Evolutionary conservation across 2,888 invertebrate genomes (phyloP), one percentile per base, ranked within the genome.

Genomic region (Muschampia plurimacula): DNA sequence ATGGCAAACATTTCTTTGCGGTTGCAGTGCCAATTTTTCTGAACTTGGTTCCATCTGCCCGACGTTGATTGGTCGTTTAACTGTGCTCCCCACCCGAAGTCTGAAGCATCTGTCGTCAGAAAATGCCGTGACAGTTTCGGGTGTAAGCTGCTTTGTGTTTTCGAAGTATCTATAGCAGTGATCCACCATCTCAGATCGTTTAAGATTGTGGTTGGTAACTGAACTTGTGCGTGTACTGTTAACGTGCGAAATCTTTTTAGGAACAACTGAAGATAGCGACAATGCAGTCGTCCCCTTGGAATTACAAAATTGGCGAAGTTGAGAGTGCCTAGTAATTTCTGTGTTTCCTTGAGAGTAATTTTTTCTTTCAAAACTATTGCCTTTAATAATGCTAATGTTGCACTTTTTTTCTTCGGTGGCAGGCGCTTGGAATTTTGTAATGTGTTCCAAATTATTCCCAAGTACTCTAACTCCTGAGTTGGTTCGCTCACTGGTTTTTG

Each of bases 81-180:
- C n/a, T 52, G 52, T 2, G 78, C 15, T 74, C 75, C 8, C 57
- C 49, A 36, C 74, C 74, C 10, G 75, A 76, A 9, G 12, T 68
- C 52, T 4, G 52, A 52, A 5, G 52, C 52, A 52, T 52, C 52
- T 52, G 52, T 52, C 6, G 52, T 52, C 15, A 52, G 15, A 15
- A 52, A 52, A 52, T 15, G 52, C 8, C n/a, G 52, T n/a, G 52
- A 2, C n/a, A n/a, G 10, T 15, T 52, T 0, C 6, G 52, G n/a
- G 6, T 52, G 52, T 52, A 52, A n/a, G n/a, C 15, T 15, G 52
- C 52, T 52, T 52, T 52, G 5, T n/a, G 2, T n/a, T n/a, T n/a
- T 7, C 2, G 52, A n/a, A n/a, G n/a, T 52, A 6, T n/a, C 1
- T 2, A 52, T 52, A 0, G 52, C 52, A 4, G 13, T n/a, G 4